A percentile compares a stretch with the other conserved stretches of the same genome.
phyloP scores from a whole-genome alignment of 1,140 invertebrate genomes.

The Drosophila varians region DNA sequence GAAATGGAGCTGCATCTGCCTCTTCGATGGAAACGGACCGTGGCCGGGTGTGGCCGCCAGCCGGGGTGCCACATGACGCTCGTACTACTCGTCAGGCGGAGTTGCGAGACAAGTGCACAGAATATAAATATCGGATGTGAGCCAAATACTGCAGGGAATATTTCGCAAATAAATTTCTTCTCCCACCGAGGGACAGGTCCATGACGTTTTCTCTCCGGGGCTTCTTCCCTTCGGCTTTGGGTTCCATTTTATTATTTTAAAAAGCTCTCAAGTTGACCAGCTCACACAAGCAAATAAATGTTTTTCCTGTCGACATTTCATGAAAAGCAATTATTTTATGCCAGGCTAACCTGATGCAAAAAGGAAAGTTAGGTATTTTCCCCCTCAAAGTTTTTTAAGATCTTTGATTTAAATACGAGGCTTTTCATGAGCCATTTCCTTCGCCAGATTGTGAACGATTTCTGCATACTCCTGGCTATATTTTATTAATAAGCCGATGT shows the following conservation, averaged over 20 bases:
- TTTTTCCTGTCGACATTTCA: neutral
- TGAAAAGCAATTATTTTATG: neutral
- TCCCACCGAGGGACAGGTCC: neutral
- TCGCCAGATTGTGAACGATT: neutral
- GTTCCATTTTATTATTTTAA: neutral
- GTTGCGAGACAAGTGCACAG: neutral
- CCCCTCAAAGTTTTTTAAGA: neutral
- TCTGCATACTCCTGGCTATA: conserved; percentile 5
- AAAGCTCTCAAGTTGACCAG: neutral
- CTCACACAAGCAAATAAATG: neutral
- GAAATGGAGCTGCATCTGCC: neutral
- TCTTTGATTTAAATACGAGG: too few species aligned
- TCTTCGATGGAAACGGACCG: neutral
- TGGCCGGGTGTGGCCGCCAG: neutral
- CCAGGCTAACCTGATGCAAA: neutral
- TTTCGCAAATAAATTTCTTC: neutral
- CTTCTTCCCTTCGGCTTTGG: neutral
- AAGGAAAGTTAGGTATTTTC: neutral
- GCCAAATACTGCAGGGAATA: neutral
- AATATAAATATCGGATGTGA: neutral
- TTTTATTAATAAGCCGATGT: conserved; percentile 11
- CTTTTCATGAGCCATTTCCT: neutral
- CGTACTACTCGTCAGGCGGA: neutral
- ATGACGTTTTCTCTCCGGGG: neutral
- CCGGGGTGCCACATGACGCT: neutral